These are phyloP conservation scores for Archegozetes longisetosus DNA, from an alignment of 1,140 invertebrate genomes.

Conservation along the genomic window DNA sequence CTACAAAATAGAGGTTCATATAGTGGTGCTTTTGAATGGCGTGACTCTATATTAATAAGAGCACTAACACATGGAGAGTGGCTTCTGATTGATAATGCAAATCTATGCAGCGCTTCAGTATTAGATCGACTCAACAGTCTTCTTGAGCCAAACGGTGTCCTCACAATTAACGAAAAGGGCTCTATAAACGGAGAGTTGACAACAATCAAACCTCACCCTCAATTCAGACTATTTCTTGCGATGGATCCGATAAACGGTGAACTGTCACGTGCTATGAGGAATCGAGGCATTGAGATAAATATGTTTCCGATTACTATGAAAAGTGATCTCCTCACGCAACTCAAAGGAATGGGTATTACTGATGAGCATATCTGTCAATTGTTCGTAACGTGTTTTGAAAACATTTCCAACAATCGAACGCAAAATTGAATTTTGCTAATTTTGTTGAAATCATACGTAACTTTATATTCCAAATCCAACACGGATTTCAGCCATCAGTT, in stretches of 20 bases:
- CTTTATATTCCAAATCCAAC: not conserved
- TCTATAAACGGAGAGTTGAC: constrained; percentile 49
- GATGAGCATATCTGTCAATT: not conserved
- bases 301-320: constrained; percentile 31
- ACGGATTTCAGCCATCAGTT: not conserved
- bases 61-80: constrained; percentile 68
- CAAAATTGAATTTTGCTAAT: not conserved
- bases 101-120: constrained; percentile 89
- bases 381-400: not conserved
- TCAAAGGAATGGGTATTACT: not conserved
- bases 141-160: constrained; percentile 74
- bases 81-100: constrained; percentile 90
- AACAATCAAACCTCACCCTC: constrained; percentile 61
- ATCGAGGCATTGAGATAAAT: constrained; percentile 85
- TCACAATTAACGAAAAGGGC: constrained; percentile 82
- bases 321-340: not conserved
- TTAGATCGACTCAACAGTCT: constrained; percentile 88
- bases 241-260: constrained; percentile 89
- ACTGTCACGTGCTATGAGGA: constrained; percentile 94
- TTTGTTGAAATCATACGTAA: not conserved
- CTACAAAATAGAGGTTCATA: not conserved
- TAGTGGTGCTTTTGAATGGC: constrained; percentile 83
- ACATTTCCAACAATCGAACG: not conserved
- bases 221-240: constrained; percentile 86
- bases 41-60: constrained; percentile 82